phyloP scores from a whole-genome alignment of 2,797 vertebrate species.

The Danio jaintianensis region DNA sequence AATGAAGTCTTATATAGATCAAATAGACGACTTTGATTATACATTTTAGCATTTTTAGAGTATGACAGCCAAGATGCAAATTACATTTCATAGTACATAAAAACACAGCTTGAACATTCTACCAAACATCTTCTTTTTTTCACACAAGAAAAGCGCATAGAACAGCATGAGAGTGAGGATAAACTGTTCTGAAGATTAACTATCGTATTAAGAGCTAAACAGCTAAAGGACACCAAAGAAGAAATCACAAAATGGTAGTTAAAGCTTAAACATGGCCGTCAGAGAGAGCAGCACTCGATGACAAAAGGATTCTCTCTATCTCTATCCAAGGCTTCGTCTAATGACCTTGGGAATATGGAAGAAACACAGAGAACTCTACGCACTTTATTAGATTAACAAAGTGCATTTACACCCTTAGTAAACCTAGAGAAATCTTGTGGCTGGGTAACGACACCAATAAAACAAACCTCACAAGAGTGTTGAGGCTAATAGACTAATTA shows the following conservation, averaged over 20 bases:
- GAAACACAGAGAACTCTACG: neutral
- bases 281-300: neutral
- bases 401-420: neutral
- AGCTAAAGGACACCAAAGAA: neutral
- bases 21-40: neutral
- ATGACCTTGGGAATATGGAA: slow-evolving; percentile 23
- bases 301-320: neutral
- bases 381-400: neutral
- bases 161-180: neutral
- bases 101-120: neutral
- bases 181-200: neutral
- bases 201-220: neutral
- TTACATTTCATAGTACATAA: too few relatives aligned
- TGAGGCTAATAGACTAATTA: neutral
- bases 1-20: neutral
- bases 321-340: neutral
- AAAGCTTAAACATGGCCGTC: neutral
- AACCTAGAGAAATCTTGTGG: neutral
- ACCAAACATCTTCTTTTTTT: neutral
- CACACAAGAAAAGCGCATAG: neutral
- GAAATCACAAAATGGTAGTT: neutral
- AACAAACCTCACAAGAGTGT: neutral
- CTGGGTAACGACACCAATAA: neutral
- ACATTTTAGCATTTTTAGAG: neutral
- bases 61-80: neutral